Evolutionary conservation across 2,888 invertebrate species (phyloP).

Genomic region (Amphipyra berbera): DNA sequence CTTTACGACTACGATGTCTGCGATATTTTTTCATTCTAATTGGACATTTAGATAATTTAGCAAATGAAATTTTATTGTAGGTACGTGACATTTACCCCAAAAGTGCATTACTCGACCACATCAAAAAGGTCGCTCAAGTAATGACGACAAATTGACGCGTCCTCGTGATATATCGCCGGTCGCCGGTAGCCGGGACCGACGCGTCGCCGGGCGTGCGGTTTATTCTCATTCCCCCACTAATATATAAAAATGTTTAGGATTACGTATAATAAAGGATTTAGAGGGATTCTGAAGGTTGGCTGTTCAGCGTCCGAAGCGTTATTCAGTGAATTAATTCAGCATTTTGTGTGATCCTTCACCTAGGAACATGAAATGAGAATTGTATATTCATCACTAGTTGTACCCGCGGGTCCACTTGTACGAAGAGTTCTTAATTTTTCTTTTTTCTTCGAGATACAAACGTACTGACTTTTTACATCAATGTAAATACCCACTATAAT

Average conservation of each 20-base stretch:
- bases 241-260: slow-evolving; percentile 65
- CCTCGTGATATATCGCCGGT: slow-evolving; percentile 60
- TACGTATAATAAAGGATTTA: slow-evolving; percentile 58
- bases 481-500: no score
- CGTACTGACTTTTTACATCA: no score
- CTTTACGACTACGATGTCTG: no score
- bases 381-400: slow-evolving; percentile 9
- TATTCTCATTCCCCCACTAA: slow-evolving; percentile 60
- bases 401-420: no score
- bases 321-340: slow-evolving; percentile 54
- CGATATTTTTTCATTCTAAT: slow-evolving; percentile 3
- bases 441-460: no score
- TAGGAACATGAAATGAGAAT: slow-evolving; percentile 20
- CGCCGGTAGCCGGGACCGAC: slow-evolving; percentile 25
- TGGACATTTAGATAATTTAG: slow-evolving; percentile 7
- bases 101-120: slow-evolving; percentile 43
- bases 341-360: slow-evolving; percentile 52
- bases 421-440: no score
- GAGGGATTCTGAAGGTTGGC: slow-evolving; percentile 54
- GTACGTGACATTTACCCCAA: slow-evolving; percentile 41
- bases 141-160: slow-evolving; percentile 70
- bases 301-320: slow-evolving; percentile 40
- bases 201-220: slow-evolving; percentile 40
- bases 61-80: slow-evolving; percentile 35
- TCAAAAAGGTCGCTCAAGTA: slow-evolving; percentile 55